Evolutionary conservation across 2,113 vertebrate genomes (phyloP), one percentile per base, ranked within the genome.

Genomic region (Psilopogon haemacephalus): DNA sequence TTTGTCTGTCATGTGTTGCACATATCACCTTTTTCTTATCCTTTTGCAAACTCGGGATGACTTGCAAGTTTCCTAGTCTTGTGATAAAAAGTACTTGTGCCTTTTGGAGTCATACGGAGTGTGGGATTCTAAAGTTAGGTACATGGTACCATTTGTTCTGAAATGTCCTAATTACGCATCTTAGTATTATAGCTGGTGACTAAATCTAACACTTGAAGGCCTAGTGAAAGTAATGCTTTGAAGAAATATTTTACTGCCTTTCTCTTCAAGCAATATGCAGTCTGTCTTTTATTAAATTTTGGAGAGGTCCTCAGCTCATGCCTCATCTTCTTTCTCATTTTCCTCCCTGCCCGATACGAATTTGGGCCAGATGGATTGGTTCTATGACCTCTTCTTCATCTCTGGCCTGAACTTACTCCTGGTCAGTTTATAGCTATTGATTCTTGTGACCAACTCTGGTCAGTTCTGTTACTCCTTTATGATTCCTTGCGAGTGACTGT

Each of bases 51-150:
- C 23, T 63, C 15, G 14, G 24, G 35, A 70, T 77, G 28, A 68
- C 54, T 77, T 75, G 9, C 38, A 74, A 54, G 9, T 69, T 94
- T 83, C 28, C 50, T 84, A 32, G 67, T 84, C 56, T 48, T 81
- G 33, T 84, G 63, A 32, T 64, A 65, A 62, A 62, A 84, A 84
- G 55, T 33, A 59, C 63, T 69, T 77, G 33, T 91, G 67, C 24
- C 81, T 69, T 84, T 92, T 92, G 33, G 26, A 77, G 42, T 81
- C 58, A 64, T 26, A 18, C 24, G 33, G 33, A 59, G 11, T 40
- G 28, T 58, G 32, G 23, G 11, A 72, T 65, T 89, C 70, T 94
- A 42, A 95, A 85, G 28, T 95, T 83, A 63, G 37, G 21, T 64
- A 78, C 55, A n/a, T 21, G 8, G 12, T 50, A 91, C 65, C 28